phyloP scores from a whole-genome alignment of 2,888 invertebrate species.

The Cheilosia scutellata region DNA sequence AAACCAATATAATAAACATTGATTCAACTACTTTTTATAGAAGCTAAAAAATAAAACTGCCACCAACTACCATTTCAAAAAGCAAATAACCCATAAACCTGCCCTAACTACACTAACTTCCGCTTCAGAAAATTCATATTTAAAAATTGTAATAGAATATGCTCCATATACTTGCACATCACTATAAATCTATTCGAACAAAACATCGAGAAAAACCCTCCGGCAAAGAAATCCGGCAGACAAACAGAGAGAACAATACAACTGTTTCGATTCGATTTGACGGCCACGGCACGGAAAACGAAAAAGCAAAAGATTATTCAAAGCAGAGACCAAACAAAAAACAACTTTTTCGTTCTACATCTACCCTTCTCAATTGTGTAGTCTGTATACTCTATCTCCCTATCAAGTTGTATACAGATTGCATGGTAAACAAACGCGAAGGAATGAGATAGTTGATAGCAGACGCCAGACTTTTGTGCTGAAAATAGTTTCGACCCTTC shows the following conservation, averaged over 20 bases:
- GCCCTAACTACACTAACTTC: neutral
- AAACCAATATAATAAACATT: too few relatives aligned
- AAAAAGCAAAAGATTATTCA: conserved; percentile 55
- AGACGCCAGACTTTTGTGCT: conserved; percentile 1
- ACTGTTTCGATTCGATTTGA: neutral
- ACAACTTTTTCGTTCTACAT: neutral
- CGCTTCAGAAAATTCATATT: too few relatives aligned
- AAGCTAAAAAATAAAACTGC: too few relatives aligned
- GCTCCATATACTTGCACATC: neutral
- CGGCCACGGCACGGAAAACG: too few relatives aligned
- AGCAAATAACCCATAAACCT: neutral
- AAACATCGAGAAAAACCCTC: neutral
- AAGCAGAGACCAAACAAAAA: conserved; percentile 25
- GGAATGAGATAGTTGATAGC: conserved; percentile 35
- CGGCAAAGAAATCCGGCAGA: neutral
- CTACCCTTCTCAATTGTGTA: conserved; percentile 6
- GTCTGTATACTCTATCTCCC: too few relatives aligned
- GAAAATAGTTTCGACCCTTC: conserved; percentile 15
- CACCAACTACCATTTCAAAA: neutral
- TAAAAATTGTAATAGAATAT: conserved; percentile 34
- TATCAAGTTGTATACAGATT: neutral
- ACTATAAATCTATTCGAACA: conserved; percentile 1
- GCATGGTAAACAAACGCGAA: conserved; percentile 29
- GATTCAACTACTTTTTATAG: too few relatives aligned
- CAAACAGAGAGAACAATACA: conserved; percentile 29